Base-by-base conservation (phyloP, 2,113 vertebrate species). In the Bubalus kerabau region DNA sequence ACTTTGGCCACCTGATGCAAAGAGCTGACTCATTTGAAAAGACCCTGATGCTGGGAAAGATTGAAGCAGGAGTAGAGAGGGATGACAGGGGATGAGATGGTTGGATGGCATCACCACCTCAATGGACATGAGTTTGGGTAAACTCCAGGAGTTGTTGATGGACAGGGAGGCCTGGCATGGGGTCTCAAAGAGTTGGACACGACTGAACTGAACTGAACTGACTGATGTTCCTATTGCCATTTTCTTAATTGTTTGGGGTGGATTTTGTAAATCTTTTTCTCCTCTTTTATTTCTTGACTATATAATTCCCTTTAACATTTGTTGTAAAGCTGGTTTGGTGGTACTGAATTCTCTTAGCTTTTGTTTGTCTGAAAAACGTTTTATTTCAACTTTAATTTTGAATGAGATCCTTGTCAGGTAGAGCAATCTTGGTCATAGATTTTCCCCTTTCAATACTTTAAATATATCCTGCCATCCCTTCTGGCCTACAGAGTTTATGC, bases 51-150 rank as follows among this genome's bases (percentile, higher is more conserved):
- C n/a, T 71, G n/a, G n/a, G n/a, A 71, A 71, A 21, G 32, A 71
- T 36, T 36, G n/a, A 36, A 21, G 64, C 4, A 0, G n/a, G n/a
- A 36, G n/a, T 0, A 21, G 64, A 71, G 21, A 8, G n/a, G 64
- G 17, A 71, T 0, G 0, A 21, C 64, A 21, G n/a, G 4, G n/a
- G n/a, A 21, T 36, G 17, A 71, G 64, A 21, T 36, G n/a, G n/a
- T 36, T 67, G n/a, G n/a, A 71, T 71, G 64, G n/a, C n/a, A 21
- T 71, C n/a, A 71, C n/a, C 9, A 21, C 4, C 17, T 36, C 64
- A 36, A 6, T 21, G 17, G 2, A 71, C 9, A 5, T 71, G 64
- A 36, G n/a, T 71, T 36, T 23, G 19, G 10, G 64, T 36, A 21
- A 71, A 11, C 64, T 71, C n/a, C 9, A 5, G n/a, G n/a, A 36